Base-by-base conservation (phyloP, 1,140 invertebrate genomes). In the Pinna nobilis region DNA sequence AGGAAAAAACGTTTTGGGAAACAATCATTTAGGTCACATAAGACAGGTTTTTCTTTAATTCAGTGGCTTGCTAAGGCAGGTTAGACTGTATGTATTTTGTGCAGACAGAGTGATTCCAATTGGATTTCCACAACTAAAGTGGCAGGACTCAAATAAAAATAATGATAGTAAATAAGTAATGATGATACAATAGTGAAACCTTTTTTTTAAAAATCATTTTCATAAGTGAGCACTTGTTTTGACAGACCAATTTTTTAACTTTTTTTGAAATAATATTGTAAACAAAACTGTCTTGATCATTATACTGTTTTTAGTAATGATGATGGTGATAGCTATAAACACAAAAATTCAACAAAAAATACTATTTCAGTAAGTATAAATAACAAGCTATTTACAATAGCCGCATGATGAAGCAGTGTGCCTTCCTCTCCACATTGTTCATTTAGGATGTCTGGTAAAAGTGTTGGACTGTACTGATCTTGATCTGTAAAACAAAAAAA, bases 361-460 rank as follows among this genome's bases (percentile, higher is more conserved):
- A n/a, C 9, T 25, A 33, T 57, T 25, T 57, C 32, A 18, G 25
- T 4, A 15, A 18, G 32, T 25, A 47, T 23, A 28, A n/a, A 20
- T 5, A 37, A 28, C 39, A 6, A 68, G 23, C 67, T 32, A 37
- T 57, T 84, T 89, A 93, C 91, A 90, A 92, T 92, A 30, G 92
- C 91, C 55, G 92, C 92, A 70, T 92, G 90, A 74, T 91, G 91
- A 37, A 93, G 87, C 71, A 93, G 90, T 35, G 92, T 92, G n/a
- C 92, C 92, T 81, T 91, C 91, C 59, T 91, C 90, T 68, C 70
- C 75, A 41, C 78, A 79, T 41, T 76, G 33, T 49, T 82, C 76
- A 76, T 78, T 81, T 20, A 85, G 53, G 51, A 85, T 72, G 47
- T 78, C 77, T 18, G 69, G 50, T 47, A 84, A 59, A n/a, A 81